Evolutionary conservation across 35 echinoderm and acorn worm genomes (phyloP).

Genomic region (Lytechinus pictus): DNA sequence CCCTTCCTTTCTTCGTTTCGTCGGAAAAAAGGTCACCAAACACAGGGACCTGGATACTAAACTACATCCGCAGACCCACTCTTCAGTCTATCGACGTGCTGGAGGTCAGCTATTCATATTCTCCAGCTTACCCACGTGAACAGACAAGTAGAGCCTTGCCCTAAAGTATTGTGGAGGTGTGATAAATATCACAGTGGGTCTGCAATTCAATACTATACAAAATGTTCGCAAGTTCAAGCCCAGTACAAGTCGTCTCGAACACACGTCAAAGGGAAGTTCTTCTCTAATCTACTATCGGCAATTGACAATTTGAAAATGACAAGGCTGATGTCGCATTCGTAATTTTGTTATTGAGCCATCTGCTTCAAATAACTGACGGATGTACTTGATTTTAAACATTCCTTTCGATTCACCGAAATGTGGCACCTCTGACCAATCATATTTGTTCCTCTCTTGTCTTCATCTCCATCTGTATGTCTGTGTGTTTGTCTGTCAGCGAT

Average conservation of each 20-base stretch:
- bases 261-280: background rate
- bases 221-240: background rate
- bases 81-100: too few relatives aligned
- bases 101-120: too few relatives aligned
- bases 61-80: too few relatives aligned
- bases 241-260: background rate
- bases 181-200: too few relatives aligned
- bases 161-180: too few relatives aligned
- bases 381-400: background rate
- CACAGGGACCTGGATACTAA: background rate
- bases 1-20: background rate
- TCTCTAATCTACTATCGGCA: conserved; percentile 10
- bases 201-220: too few relatives aligned
- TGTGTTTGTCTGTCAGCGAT: background rate
- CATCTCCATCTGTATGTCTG: background rate
- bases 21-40: background rate
- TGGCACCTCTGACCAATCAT: background rate
- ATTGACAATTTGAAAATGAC: background rate
- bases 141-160: too few relatives aligned
- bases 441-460: background rate
- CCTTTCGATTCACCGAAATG: background rate
- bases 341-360: background rate
- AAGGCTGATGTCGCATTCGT: background rate
- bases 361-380: background rate
- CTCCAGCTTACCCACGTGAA: too few relatives aligned